These are phyloP conservation scores for Vulpes vulpes DNA, from an alignment of 2,113 vertebrate species.

Conservation along the genomic window DNA sequence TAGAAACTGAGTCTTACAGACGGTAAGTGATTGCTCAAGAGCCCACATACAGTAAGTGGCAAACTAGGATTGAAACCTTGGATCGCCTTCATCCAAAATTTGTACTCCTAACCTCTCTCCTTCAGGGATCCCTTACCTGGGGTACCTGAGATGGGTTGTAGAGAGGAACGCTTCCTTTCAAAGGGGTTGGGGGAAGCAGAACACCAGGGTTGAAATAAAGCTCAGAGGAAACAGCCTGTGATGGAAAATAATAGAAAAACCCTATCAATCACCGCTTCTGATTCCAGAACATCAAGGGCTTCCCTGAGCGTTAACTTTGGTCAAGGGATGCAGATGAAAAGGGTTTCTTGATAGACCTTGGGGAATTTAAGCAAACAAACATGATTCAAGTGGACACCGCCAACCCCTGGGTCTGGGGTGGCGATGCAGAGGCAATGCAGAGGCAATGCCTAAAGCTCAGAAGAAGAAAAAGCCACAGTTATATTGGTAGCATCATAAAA, in stretches of 20 bases:
- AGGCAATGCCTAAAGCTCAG: neutral
- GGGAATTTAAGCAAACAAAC: neutral
- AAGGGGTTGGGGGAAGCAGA: slow-evolving; percentile 24
- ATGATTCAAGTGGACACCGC: neutral
- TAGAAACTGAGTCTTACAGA: neutral
- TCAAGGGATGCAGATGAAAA: neutral
- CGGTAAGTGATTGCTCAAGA: neutral
- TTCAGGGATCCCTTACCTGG: slow-evolving; percentile 79
- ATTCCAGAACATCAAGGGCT: neutral
- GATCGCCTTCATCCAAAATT: neutral
- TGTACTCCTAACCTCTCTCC: neutral
- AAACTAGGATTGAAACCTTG: neutral
- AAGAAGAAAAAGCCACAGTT: neutral
- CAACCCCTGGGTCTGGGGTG: neutral
- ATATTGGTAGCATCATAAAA: neutral
- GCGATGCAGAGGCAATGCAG: too few relatives aligned
- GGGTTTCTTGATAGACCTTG: neutral
- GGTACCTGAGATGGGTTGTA: slow-evolving; percentile 86
- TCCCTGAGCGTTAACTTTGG: neutral
- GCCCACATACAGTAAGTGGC: neutral
- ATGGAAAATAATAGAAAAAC: neutral
- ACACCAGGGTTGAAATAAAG: neutral
- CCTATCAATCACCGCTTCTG: fast-evolving
- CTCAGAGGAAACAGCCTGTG: slow-evolving; percentile 23
- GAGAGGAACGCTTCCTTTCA: slow-evolving; percentile 80